Conservation (phyloP, 2,113 vertebrate genomes). For the Heptranchias perlo region DNA sequence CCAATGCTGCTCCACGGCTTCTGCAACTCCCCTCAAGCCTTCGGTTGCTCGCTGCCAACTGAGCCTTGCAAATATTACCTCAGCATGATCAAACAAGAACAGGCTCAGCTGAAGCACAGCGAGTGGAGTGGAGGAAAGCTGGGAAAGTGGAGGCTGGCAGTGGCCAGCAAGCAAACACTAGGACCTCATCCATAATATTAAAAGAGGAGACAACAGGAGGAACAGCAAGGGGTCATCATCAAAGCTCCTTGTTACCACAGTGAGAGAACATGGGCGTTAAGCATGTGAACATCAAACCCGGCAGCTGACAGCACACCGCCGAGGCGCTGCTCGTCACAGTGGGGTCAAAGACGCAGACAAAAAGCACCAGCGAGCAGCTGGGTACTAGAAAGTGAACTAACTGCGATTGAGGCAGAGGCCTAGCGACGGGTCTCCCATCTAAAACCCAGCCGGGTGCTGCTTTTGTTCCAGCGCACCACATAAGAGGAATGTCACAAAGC, state of each 20-base stretch:
- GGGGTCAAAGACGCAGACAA: slow-evolving; percentile 32
- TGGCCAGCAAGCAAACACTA: slow-evolving; percentile 37
- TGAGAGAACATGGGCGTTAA: slow-evolving; percentile 66
- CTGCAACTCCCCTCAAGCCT: not conserved
- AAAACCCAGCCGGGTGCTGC: slow-evolving; percentile 52
- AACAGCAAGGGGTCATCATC: slow-evolving; percentile 79
- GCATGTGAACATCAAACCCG: slow-evolving; percentile 79
- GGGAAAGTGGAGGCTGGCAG: slow-evolving; percentile 39
- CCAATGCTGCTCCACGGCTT: not conserved
- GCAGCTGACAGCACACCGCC: slow-evolving; percentile 61
- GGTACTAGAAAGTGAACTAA: slow-evolving; percentile 42
- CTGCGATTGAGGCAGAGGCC: slow-evolving; percentile 41
- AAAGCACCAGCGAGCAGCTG: slow-evolving; percentile 51
- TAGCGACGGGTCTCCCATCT: slow-evolving; percentile 50
- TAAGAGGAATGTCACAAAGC: slow-evolving; percentile 47
- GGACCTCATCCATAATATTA: slow-evolving; percentile 65
- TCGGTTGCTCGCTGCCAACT: not conserved
- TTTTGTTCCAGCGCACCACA: slow-evolving; percentile 50
- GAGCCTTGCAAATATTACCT: not conserved
- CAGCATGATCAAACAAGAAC: slow-evolving; percentile 57
- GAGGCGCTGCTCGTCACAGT: slow-evolving; percentile 49
- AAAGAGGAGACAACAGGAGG: slow-evolving; percentile 71
- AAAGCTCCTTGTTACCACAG: slow-evolving; percentile 80
- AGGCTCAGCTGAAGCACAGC: not conserved
- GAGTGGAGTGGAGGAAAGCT: slow-evolving; percentile 43